Conservation (phyloP, 2,888 invertebrate genomes). For the Leptothorax acervorum region DNA sequence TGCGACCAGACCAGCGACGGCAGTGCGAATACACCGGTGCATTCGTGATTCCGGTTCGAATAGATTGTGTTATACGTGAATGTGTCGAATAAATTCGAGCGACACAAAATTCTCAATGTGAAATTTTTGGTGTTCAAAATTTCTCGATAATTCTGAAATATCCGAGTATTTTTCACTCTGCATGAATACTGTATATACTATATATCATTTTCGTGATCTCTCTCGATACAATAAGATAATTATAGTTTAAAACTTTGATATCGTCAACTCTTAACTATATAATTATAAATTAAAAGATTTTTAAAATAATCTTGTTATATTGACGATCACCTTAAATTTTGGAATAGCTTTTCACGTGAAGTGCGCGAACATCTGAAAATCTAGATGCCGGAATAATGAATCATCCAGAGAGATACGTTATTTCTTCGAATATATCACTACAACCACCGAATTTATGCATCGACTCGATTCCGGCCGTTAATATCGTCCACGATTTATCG, state of each 20-base stretch:
- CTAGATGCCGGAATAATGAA: slow-evolving; percentile 4
- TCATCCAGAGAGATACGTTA: not conserved
- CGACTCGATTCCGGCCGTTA: slow-evolving; percentile 36
- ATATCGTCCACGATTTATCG: slow-evolving; percentile 42
- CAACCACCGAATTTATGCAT: slow-evolving; percentile 49
- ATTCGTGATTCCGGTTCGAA: not conserved
- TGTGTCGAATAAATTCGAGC: not conserved
- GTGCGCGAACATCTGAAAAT: slow-evolving; percentile 3
- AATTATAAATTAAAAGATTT: not conserved
- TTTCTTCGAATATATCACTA: slow-evolving; percentile 18
- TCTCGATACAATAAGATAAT: not conserved
- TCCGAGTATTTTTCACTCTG: not conserved
- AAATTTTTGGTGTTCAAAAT: not conserved
- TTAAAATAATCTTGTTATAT: not conserved
- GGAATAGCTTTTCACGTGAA: not conserved
- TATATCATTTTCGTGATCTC: not conserved
- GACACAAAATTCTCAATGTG: not conserved
- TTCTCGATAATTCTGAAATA: not conserved
- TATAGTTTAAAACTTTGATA: not conserved
- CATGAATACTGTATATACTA: not conserved
- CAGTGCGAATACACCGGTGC: not conserved
- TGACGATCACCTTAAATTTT: not conserved
- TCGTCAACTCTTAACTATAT: not conserved
- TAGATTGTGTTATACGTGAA: not conserved
- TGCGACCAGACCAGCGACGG: slow-evolving; percentile 54